These are phyloP conservation scores for Hesperia comma DNA, from an alignment of 2,888 invertebrate genomes.

Conservation along the genomic window DNA sequence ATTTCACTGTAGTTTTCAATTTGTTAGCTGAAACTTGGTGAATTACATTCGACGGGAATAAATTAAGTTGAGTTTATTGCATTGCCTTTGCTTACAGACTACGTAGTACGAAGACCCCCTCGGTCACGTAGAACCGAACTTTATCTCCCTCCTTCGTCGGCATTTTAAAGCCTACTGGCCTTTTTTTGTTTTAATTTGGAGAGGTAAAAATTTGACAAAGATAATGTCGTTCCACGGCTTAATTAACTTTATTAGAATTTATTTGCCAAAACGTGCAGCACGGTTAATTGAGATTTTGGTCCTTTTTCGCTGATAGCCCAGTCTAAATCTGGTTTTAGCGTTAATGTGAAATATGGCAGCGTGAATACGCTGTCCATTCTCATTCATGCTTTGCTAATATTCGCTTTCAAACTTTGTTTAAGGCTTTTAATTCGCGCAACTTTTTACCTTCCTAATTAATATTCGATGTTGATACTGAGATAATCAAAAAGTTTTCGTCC, in stretches of 20 bases:
- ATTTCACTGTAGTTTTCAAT: slow-evolving; percentile 18
- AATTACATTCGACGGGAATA: slow-evolving; percentile 29
- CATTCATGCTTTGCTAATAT: slow-evolving; percentile 35
- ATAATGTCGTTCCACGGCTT: slow-evolving; percentile 74
- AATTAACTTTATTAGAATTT: slow-evolving; percentile 82
- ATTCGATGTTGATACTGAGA: too few relatives aligned
- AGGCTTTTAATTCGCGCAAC: too few relatives aligned
- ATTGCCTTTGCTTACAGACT: slow-evolving; percentile 22
- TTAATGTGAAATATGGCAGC: slow-evolving; percentile 45
- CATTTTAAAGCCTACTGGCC: slow-evolving; percentile 48
- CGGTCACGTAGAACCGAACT: slow-evolving; percentile 63
- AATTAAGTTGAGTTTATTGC: slow-evolving; percentile 33
- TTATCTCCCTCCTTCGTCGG: slow-evolving; percentile 63
- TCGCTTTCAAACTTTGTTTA: background rate
- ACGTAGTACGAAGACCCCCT: slow-evolving; percentile 13
- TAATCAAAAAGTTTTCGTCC: too few relatives aligned
- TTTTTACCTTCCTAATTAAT: too few relatives aligned
- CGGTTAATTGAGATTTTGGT: slow-evolving; percentile 56
- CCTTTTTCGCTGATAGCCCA: slow-evolving; percentile 49
- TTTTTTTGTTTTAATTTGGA: slow-evolving; percentile 70
- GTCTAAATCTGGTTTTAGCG: slow-evolving; percentile 51
- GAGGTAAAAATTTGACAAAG: slow-evolving; percentile 65
- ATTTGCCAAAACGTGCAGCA: slow-evolving; percentile 68
- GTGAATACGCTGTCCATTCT: slow-evolving; percentile 21
- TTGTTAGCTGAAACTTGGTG: slow-evolving; percentile 18